Evolutionary conservation across 2,888 invertebrate species (phyloP), one percentile per base, ranked within the genome.

Genomic region (Quadriops clusia): DNA sequence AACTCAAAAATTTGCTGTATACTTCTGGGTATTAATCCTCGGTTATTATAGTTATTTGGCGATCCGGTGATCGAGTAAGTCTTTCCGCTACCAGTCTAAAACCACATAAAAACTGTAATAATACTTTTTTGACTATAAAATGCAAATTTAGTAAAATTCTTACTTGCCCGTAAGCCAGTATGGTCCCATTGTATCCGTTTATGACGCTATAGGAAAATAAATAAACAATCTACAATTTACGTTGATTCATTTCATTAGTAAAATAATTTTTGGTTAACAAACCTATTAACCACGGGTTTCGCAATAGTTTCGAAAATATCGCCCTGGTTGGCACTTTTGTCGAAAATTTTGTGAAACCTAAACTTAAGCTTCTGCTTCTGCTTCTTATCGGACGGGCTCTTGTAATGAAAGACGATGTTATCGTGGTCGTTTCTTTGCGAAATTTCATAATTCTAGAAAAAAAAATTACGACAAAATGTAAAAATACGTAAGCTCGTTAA

Each of bases 91-190:
- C 68, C 68, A 8, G 68, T 68, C 65, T 68, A 43, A 16, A 45
- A 47, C 41, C 17, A 17, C 23, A 24, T 10, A 24, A 24, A 7
- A 13, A 24, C 11, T 10, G 14, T 24, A 4, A 24, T 11, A 7
- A 18, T 18, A 18, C 18, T 8, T 18, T 7, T 7, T 18, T 12
- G 6, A 27, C 5, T 25, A 5, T 27, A 27, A 16, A 27, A 9
- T 15, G 10, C 10, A 13, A 12, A 26, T 26, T 5, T 11, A 8
- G 2, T 28, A 17, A 3, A 18, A 17, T 26, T 27, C 42, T 49
- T 54, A 67, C 67, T 59, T 67, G 68, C 6, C 69, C 68, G 38
- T 68, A 70, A 2, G 68, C 67, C 46, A 70, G 66, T 34, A 69
- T 61, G 2, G 68, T 68, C 12, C 68, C 68, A 46, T 68, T 68